These are phyloP conservation scores for Drosophila virilis DNA, from an alignment of 1,140 invertebrate species.

Conservation along the genomic window DNA sequence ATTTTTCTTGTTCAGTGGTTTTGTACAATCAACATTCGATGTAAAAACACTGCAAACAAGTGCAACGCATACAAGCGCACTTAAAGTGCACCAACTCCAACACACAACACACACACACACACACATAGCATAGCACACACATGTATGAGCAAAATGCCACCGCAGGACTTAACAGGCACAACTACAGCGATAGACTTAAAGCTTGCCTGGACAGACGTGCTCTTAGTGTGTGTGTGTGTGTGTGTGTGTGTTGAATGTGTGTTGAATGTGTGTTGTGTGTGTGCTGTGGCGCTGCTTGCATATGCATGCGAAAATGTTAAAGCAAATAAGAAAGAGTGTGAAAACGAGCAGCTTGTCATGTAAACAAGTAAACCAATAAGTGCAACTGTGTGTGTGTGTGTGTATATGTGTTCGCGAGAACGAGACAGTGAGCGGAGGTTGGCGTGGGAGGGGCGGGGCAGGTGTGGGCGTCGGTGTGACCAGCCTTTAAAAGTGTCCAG, in stretches of 20 bases:
- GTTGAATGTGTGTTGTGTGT: too few species aligned
- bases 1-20: constrained; percentile 83
- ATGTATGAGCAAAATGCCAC: constrained; percentile 48
- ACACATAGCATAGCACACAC: constrained; percentile 9
- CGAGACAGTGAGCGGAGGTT: not conserved
- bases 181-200: constrained; percentile 62
- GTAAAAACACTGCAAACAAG: constrained; percentile 79
- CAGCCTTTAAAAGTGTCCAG: constrained; percentile 26
- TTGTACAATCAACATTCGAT: constrained; percentile 82
- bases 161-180: constrained; percentile 68
- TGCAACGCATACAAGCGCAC: constrained; percentile 72
- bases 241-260: constrained; percentile 15
- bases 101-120: constrained; percentile 16
- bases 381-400: constrained; percentile 13
- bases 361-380: constrained; percentile 78
- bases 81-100: constrained; percentile 58
- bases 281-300: constrained; percentile 66
- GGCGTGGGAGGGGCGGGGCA: too few species aligned
- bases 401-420: not conserved
- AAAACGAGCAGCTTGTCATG: constrained; percentile 82
- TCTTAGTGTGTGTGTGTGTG: constrained; percentile 2
- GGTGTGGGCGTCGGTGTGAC: constrained; percentile 8
- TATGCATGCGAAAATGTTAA: constrained; percentile 82
- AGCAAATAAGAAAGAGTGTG: constrained; percentile 82
- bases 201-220: constrained; percentile 41